Evolutionary conservation across 1,140 invertebrate species (phyloP).

Genomic region (Cydia splendana): DNA sequence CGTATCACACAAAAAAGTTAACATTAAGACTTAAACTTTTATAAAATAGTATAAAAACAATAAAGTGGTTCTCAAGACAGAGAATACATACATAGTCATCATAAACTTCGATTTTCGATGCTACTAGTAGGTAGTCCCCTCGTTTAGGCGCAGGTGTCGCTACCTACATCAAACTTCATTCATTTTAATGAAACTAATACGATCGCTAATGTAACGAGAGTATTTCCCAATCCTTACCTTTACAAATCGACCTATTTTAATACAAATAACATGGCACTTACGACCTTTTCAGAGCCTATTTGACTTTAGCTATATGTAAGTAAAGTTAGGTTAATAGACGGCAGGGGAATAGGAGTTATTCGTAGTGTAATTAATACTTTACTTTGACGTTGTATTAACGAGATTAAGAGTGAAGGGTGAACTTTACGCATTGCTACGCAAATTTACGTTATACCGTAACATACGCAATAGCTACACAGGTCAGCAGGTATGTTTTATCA

Average conservation of each 20-base stretch:
- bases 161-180: background rate
- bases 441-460: too few species aligned
- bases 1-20: too few species aligned
- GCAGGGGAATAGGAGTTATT: conserved; percentile 6
- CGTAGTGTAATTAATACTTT: background rate
- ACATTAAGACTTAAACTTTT: too few species aligned
- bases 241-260: background rate
- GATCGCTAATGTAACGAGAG: background rate
- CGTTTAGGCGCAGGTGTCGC: background rate
- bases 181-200: conserved; percentile 10
- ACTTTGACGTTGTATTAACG: background rate
- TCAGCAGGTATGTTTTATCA: background rate
- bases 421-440: background rate
- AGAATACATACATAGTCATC: too few species aligned
- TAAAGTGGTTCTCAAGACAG: too few species aligned
- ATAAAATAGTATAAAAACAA: too few species aligned
- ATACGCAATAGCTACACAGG: background rate
- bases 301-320: background rate
- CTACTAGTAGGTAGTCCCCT: background rate
- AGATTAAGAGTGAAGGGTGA: background rate
- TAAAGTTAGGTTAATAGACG: conserved; percentile 7
- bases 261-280: background rate
- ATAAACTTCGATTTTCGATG: too few species aligned
- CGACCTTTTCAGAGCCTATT: background rate
- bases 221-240: background rate